These are phyloP conservation scores for Sebastes matsubarae DNA, from an alignment of 2,797 vertebrate species.

Conservation along the genomic window DNA sequence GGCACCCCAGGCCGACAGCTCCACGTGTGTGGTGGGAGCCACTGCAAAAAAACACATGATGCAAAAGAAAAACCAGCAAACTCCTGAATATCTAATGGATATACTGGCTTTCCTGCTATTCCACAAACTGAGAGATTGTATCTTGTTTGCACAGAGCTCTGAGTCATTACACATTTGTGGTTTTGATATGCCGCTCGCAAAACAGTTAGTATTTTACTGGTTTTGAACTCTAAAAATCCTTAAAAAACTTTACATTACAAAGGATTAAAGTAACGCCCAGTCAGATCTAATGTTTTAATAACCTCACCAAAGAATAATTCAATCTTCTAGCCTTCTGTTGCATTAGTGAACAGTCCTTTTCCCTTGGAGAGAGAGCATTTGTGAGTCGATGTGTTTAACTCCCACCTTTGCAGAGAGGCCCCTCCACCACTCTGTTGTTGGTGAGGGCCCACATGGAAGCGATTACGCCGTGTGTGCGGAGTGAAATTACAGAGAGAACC, in stretches of 20 bases:
- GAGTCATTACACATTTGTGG: neutral
- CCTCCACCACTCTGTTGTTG: constrained; percentile 59
- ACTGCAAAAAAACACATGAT: neutral
- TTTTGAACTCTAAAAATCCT: neutral
- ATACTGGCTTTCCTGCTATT: constrained; percentile 19
- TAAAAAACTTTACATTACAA: neutral
- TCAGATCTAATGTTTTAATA: neutral
- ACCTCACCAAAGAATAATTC: neutral
- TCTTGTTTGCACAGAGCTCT: neutral
- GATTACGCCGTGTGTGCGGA: constrained; percentile 72
- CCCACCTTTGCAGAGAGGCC: constrained; percentile 75
- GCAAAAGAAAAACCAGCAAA: constrained; percentile 34
- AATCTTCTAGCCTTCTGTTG: neutral
- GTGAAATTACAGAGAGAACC: constrained; percentile 83
- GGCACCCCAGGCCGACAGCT: constrained; percentile 34
- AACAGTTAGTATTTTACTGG: neutral
- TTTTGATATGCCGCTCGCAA: neutral
- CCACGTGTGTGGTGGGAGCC: constrained; percentile 26
- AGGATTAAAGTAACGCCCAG: neutral
- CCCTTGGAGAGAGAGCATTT: constrained; percentile 22
- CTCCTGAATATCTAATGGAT: neutral
- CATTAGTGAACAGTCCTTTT: neutral
- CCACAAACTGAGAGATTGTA: neutral
- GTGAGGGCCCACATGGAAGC: constrained; percentile 83
- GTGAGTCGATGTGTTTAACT: constrained; percentile 52